Conservation (phyloP, 2,113 vertebrate genomes). For the Corythoichthys intestinalis region DNA sequence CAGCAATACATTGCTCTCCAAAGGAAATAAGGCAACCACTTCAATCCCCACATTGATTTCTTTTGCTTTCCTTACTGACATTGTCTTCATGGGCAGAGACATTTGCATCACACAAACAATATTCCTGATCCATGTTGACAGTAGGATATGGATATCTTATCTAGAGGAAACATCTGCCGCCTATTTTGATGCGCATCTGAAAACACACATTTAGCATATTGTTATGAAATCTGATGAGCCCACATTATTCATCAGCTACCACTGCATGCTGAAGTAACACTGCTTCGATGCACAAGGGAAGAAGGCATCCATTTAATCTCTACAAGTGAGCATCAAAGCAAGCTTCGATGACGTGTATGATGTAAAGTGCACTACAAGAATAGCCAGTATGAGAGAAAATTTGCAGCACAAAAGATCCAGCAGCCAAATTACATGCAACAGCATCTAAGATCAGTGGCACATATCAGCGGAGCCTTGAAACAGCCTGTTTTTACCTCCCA, state of each 20-base stretch:
- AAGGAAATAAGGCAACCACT: slow-evolving; percentile 56
- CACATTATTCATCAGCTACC: slow-evolving; percentile 9
- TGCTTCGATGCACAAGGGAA: slow-evolving; percentile 61
- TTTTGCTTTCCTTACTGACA: slow-evolving; percentile 38
- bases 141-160: slow-evolving; percentile 17
- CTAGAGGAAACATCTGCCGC: slow-evolving; percentile 20
- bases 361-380: slow-evolving; percentile 22
- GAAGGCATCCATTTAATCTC: slow-evolving; percentile 51
- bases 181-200: slow-evolving; percentile 17
- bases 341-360: slow-evolving; percentile 26
- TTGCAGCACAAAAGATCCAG: slow-evolving; percentile 17
- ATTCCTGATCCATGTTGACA: slow-evolving; percentile 12
- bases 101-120: slow-evolving; percentile 15
- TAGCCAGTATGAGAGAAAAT: slow-evolving; percentile 27
- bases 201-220: slow-evolving; percentile 10
- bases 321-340: slow-evolving; percentile 28
- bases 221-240: slow-evolving; percentile 25
- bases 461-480: slow-evolving; percentile 43
- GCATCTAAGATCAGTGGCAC: slow-evolving; percentile 43
- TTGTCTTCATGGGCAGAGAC: slow-evolving; percentile 38
- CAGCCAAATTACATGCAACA: slow-evolving; percentile 34
- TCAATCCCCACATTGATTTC: slow-evolving; percentile 58
- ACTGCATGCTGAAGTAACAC: slow-evolving; percentile 48
- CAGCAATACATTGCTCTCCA: slow-evolving; percentile 55
- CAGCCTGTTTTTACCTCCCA: slow-evolving; percentile 19